These are phyloP conservation scores for Noturus placidus DNA, from an alignment of 2,113 vertebrate genomes.

Conservation along the genomic window DNA sequence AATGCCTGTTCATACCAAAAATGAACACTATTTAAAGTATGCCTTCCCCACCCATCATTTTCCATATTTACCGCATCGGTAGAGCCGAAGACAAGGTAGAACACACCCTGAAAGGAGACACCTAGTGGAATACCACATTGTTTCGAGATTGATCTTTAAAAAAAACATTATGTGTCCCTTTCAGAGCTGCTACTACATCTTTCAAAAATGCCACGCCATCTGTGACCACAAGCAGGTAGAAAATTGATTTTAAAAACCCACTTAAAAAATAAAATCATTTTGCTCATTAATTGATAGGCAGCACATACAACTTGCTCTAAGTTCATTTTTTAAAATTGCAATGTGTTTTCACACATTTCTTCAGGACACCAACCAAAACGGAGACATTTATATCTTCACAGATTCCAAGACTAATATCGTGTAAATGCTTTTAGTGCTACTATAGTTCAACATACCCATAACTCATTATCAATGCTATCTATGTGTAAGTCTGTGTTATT, in stretches of 20 bases:
- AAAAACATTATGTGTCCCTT: conserved; percentile 5
- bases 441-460: not conserved
- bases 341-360: conserved; percentile 6
- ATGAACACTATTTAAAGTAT: conserved; percentile 34
- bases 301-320: not conserved
- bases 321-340: not conserved
- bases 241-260: conserved; percentile 16
- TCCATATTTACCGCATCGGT: conserved; percentile 35
- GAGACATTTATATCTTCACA: conserved; percentile 57
- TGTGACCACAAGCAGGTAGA: conserved; percentile 59
- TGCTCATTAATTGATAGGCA: not conserved
- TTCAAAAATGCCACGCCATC: conserved; percentile 57
- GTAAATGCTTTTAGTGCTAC: conserved; percentile 52
- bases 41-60: conserved; percentile 36
- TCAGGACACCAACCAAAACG: conserved; percentile 58
- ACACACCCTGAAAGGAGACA: conserved; percentile 17
- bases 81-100: conserved; percentile 54
- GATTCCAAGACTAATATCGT: conserved; percentile 59
- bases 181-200: conserved; percentile 54
- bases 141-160: not conserved
- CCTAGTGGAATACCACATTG: conserved; percentile 9
- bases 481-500: not conserved
- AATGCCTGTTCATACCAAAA: not conserved
- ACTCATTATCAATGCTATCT: not conserved
- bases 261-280: not conserved